Base-by-base conservation (phyloP, 1,140 invertebrate genomes). In the Heliothis subflexa region DNA sequence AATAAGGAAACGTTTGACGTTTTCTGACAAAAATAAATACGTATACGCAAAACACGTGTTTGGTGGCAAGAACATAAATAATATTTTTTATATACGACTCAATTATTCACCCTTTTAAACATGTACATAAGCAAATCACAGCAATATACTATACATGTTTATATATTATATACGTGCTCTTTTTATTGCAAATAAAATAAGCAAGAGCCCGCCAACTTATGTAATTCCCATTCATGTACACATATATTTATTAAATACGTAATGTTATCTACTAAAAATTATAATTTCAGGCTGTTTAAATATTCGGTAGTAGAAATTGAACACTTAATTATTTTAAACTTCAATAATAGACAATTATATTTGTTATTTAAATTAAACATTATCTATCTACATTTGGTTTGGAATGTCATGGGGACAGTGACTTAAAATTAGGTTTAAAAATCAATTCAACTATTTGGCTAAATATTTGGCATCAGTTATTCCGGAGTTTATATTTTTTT, bases 251-350 rank as follows among this genome's bases (percentile, higher is more conserved):
- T 77, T 66, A 62, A 55, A 66, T 78, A 62, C 14, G 54, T 55
- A 70, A 47, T 13, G 25, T 66, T 55, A 52, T 28, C 18, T 74
- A 68, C n/a, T 49, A 50, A 70, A 74, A 52, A 61, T 9, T 70
- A 70, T 52, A 75, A 66, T 21, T 52, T 85, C 78, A 83, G 81
- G 81, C 84, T 72, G 50, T 79, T 76, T 78, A 80, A 62, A 82
- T 78, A 86, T 79, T 74, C 70, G 18, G 52, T 54, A 78, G 78
- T 25, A 72, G 74, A 81, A 40, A 78, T 81, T 85, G 85, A 89
- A 89, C 84, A 86, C 82, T 81, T 88, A 85, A 80, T 78, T 80
- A 80, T 71, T 80, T 83, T 81, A 85, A 82, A 82, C 81, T 74
- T 83, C 73, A 83, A 78, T 82, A 89, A 86, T 86, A 85, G 80